Conservation (phyloP, 2,797 vertebrate species). For the Cossypha caffra region DNA sequence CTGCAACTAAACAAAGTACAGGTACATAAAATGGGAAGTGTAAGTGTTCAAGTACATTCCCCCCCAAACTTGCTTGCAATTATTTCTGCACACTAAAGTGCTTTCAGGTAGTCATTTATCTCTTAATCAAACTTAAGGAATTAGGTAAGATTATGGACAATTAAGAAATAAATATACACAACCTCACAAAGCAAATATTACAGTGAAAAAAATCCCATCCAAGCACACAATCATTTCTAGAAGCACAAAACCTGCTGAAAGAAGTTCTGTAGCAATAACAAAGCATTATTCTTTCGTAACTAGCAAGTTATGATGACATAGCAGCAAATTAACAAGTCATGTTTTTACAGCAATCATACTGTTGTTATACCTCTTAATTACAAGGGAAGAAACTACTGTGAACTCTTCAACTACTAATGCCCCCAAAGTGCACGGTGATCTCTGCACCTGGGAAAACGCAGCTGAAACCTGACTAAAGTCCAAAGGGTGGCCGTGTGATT, state of each 20-base stretch:
- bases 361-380: neutral
- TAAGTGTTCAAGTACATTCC: neutral
- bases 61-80: fast-evolving
- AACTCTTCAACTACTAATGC: neutral
- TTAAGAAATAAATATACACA: neutral
- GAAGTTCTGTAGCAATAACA: neutral
- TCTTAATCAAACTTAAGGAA: neutral
- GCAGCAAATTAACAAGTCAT: neutral
- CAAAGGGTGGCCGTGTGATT: neutral
- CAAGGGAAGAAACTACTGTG: neutral
- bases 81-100: neutral
- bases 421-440: neutral
- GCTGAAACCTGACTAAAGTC: neutral
- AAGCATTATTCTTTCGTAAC: neutral
- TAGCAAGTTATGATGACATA: neutral
- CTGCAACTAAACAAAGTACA: neutral
- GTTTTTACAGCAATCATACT: slow-evolving; percentile 9
- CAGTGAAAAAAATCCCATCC: neutral
- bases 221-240: neutral
- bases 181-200: neutral
- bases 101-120: neutral
- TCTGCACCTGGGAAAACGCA: neutral
- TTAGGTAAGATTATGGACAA: neutral
- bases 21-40: neutral
- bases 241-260: neutral